Evolutionary conservation across 64 coral and sea anemone species (phyloP), one percentile per base, ranked within the genome.

Genomic region (Dendrophyllia cribrosa): DNA sequence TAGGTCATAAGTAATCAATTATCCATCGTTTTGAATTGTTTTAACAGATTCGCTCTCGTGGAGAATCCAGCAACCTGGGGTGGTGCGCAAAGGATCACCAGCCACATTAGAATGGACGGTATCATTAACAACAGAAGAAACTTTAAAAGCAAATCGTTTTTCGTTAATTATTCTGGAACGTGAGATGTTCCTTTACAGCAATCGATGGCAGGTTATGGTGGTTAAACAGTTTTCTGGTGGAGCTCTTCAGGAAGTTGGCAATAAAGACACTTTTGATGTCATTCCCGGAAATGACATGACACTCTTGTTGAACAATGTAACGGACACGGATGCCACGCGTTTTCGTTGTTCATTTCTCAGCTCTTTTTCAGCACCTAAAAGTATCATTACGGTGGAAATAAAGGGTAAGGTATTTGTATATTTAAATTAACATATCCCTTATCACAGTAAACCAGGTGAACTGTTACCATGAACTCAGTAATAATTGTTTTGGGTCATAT

Each of bases 281-380:
- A 65, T 84, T 46, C 59, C 26, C 44, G 59, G 80, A 47, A 68
- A 84, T 43, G 78, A 65, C 61, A 65, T 84, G 58, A 44, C 26
- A 22, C 26, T 84, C 64, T 6, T 10, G 60, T 84, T 84, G 14
- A 84, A 63, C 19, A 66, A 84, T 45, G n/a, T 68, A 13, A 84
- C 59, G 2, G 63, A 59, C 14, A 65, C 79, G 10, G 26, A 53
- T 59, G 77, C 51, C 19, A 83, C 89, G 3, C 72, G 89, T 25
- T 91, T 76, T 72, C 78, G 89, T 3, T 83, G 89, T 62, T 60
- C 76, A 11, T 83, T 82, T 83, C 52, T 91, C 13, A 91, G 89
- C 70, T 78, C 70, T 7, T 91, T 91, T 83, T 51, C 89, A 11
- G 49, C 89, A 11, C 77, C 77, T 9, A 61, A 52, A 21, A 83